Conservation (phyloP, 2,797 vertebrate genomes). For the Amblyraja radiata region DNA sequence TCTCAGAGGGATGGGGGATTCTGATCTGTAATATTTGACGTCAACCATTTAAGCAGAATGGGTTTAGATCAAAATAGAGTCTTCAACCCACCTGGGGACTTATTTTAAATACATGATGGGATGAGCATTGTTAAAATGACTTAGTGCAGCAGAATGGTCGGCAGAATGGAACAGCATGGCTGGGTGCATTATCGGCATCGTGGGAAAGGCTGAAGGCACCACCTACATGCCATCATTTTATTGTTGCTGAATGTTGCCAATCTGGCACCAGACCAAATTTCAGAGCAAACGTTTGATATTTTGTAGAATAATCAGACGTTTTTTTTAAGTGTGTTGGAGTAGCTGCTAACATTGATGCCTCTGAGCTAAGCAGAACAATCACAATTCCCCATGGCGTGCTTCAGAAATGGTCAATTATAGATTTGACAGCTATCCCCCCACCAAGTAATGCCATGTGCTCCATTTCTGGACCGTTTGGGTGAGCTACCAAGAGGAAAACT, state of each 20-base stretch:
- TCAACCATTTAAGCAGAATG: background rate
- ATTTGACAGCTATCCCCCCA: background rate
- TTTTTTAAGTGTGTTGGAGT: background rate
- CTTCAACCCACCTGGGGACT: background rate
- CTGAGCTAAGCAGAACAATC: background rate
- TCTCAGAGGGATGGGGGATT: background rate
- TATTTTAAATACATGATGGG: background rate
- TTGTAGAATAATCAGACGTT: background rate
- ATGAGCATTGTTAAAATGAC: constrained; percentile 2
- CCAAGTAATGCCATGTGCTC: background rate
- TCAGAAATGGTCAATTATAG: background rate
- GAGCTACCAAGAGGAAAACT: background rate
- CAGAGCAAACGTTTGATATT: background rate
- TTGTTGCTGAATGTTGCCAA: background rate
- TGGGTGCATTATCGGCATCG: background rate
- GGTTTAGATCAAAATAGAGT: background rate
- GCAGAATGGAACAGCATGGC: background rate
- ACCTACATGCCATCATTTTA: background rate
- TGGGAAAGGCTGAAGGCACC: background rate
- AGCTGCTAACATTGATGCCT: background rate
- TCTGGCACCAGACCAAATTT: background rate
- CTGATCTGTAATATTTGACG: background rate
- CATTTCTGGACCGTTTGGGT: background rate
- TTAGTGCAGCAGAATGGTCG: background rate
- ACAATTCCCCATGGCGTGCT: background rate